phyloP scores from a whole-genome alignment of 2,888 invertebrate species.

The Rhorus exstirpatorius region DNA sequence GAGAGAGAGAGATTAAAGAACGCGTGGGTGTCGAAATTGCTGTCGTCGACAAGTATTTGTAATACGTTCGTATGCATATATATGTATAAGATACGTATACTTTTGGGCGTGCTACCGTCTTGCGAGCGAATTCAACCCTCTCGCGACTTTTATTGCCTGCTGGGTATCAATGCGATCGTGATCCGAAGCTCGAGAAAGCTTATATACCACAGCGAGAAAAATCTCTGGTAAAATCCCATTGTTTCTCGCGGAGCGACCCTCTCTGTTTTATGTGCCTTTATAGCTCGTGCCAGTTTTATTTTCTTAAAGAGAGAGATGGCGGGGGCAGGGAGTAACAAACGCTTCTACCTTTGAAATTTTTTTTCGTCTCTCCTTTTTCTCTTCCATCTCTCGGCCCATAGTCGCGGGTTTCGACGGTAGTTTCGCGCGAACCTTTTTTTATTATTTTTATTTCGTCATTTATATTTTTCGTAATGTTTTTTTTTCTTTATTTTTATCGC shows the following conservation, averaged over 20 bases:
- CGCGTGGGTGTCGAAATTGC: constrained; percentile 57
- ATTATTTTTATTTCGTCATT: constrained; percentile 74
- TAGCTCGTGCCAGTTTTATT: constrained; percentile 35
- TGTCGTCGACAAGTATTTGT: constrained; percentile 35
- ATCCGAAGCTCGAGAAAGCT: constrained; percentile 53
- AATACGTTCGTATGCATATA: background rate
- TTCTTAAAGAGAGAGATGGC: no score
- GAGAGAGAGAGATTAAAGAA: constrained; percentile 47
- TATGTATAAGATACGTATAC: background rate
- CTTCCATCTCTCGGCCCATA: constrained; percentile 20
- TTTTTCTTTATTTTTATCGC: background rate
- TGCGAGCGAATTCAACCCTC: constrained; percentile 55
- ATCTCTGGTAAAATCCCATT: constrained; percentile 67
- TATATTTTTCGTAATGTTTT: constrained; percentile 12
- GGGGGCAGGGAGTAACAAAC: constrained; percentile 7
- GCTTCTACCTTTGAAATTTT: constrained; percentile 45
- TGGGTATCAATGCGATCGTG: constrained; percentile 69
- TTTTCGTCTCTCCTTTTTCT: constrained; percentile 16
- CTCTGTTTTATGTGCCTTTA: constrained; percentile 48
- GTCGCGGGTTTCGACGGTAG: constrained; percentile 73
- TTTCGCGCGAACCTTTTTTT: constrained; percentile 73
- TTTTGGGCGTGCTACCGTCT: constrained; percentile 48
- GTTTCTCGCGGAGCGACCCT: constrained; percentile 54
- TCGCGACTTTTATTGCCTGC: constrained; percentile 69
- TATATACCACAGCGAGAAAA: constrained; percentile 28